Evolutionary conservation across 2,113 vertebrate species (phyloP), one percentile per base, ranked within the genome.

Genomic region (Phyllostomus hastatus): DNA sequence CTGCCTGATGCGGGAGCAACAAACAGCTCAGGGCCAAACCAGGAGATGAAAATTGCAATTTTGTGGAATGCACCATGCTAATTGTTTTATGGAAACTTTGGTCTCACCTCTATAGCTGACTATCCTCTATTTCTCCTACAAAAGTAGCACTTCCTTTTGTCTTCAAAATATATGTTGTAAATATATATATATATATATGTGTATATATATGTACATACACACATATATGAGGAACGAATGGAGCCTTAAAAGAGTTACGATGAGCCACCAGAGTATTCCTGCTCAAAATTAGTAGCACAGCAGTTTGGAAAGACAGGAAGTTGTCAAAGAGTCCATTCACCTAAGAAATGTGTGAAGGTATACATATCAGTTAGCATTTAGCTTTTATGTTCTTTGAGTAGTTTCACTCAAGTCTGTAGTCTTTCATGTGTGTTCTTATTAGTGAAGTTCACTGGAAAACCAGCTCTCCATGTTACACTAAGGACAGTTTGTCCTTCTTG

Each of bases 21-120:
- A 97, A 95, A 98, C 94, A 98, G 98, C 98, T 98, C 98, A 98
- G 98, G 98, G 98, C 98, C 97, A 98, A 98, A 98, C 97, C 96
- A 98, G 91, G 97, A 97, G 95, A 97, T 26, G 76, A 96, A 97
- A 95, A 88, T 75, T 95, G 78, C 94, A 97, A 92, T 97, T 97
- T 87, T 73, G 35, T 59, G 91, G 97, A 97, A 7, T 22, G 83
- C 94, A 98, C 97, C 96, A 91, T 96, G 94, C 96, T 96, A 12
- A 87, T 67, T 93, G 59, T 97, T 96, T 87, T 96, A 80, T 98
- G 97, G 97, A 70, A 96, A 95, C 94, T 87, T 97, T 97, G 98
- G 97, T 98, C 97, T 98, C 96, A 92, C 98, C 91, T 95, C 95
- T 22, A 0, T 9, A 43, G 93, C 96, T 97, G 96, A 98, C 97